These are phyloP conservation scores for Ardeotis arabs DNA, from an alignment of 2,113 vertebrate genomes.

Conservation along the genomic window DNA sequence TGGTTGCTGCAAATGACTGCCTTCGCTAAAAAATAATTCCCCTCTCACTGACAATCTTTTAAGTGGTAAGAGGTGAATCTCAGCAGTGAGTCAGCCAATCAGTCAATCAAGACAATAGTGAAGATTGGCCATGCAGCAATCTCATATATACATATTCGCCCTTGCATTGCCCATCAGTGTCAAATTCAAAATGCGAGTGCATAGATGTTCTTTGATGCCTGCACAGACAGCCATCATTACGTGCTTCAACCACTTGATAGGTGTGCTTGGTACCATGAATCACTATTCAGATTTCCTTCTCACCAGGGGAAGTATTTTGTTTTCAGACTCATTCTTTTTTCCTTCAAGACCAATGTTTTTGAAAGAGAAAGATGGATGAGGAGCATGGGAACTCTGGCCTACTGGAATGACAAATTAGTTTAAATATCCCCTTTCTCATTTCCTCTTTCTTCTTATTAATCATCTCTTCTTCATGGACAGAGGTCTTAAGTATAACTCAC, in stretches of 20 bases:
- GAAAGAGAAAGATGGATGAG: background rate
- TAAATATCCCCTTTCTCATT: background rate
- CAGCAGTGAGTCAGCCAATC: conserved; percentile 55
- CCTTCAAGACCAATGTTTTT: background rate
- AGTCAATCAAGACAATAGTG: conserved; percentile 47
- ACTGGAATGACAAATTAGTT: background rate
- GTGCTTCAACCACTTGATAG: conserved; percentile 9
- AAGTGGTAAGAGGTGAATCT: background rate
- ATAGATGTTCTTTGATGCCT: conserved; percentile 19
- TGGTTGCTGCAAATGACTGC: conserved; percentile 20
- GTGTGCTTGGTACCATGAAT: background rate
- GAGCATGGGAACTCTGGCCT: background rate
- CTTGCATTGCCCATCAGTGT: conserved; percentile 16
- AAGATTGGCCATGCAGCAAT: conserved; percentile 9
- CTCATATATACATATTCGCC: background rate
- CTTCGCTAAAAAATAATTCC: conserved; percentile 50
- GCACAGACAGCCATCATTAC: background rate
- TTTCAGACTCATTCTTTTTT: background rate
- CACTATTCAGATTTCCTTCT: background rate
- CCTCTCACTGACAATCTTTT: conserved; percentile 8
- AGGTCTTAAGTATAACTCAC: background rate
- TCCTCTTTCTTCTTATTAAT: background rate
- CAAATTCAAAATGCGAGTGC: conserved; percentile 27
- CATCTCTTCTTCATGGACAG: background rate
- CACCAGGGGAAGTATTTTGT: background rate